phyloP scores from a whole-genome alignment of 2,797 vertebrate species.

The Peromyscus aztecus region DNA sequence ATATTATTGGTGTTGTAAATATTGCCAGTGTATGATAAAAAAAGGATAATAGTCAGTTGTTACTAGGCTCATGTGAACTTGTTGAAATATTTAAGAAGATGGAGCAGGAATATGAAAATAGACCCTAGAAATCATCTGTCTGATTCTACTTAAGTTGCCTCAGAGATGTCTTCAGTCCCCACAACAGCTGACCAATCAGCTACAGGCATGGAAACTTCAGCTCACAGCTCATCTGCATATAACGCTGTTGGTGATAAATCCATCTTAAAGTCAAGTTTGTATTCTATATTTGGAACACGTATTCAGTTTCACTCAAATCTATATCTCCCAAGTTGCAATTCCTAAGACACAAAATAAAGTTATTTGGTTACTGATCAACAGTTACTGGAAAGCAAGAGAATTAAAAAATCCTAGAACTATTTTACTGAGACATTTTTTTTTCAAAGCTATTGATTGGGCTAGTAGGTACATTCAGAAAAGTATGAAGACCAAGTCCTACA shows the following conservation, averaged over 20 bases:
- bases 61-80: background rate
- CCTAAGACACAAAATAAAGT: background rate
- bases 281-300: background rate
- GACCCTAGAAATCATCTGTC: background rate
- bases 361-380: background rate
- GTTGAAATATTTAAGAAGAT: background rate
- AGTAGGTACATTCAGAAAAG: background rate
- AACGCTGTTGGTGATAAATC: background rate
- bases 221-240: background rate
- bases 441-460: background rate
- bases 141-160: background rate
- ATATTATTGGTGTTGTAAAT: background rate
- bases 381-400: background rate
- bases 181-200: background rate
- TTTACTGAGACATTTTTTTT: background rate
- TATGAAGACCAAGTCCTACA: background rate
- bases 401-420: background rate
- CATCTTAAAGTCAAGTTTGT: background rate
- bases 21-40: background rate
- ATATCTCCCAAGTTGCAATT: background rate
- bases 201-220: too few relatives aligned
- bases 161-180: background rate
- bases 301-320: background rate
- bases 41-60: background rate
- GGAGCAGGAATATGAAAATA: background rate